Evolutionary conservation across 53 echinoderm and acorn worm genomes (phyloP).

Genomic region (Mesocentrotus franciscanus): DNA sequence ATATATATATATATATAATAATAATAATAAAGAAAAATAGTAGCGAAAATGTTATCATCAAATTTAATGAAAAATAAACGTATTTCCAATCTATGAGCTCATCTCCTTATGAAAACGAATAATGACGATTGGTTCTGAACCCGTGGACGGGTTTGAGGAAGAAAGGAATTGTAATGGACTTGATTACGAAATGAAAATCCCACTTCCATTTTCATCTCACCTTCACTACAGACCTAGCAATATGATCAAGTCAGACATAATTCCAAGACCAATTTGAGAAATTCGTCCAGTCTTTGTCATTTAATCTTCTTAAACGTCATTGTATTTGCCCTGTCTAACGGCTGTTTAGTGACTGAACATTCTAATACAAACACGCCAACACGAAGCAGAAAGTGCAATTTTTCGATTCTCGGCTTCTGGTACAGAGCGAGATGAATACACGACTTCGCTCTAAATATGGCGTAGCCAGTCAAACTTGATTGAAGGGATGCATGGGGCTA

Average conservation of each 20-base stretch:
- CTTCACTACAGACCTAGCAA: not conserved
- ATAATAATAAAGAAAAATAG: not conserved
- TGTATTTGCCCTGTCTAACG: slow-evolving; percentile 43
- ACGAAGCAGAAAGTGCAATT: slow-evolving; percentile 15
- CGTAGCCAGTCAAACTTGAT: not conserved
- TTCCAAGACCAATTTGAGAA: slow-evolving; percentile 6
- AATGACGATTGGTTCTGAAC: not conserved
- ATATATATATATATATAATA: too few relatives aligned
- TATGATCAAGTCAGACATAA: slow-evolving; percentile 40
- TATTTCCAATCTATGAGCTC: not conserved
- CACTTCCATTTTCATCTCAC: not conserved
- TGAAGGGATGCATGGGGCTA: not conserved
- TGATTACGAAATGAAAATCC: not conserved
- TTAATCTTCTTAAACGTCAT: slow-evolving; percentile 50
- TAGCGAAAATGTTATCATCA: not conserved
- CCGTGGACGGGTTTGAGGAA: not conserved
- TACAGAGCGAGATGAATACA: slow-evolving; percentile 13
- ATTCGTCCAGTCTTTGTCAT: slow-evolving; percentile 21
- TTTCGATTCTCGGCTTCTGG: slow-evolving; percentile 14
- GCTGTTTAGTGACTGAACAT: slow-evolving; percentile 49
- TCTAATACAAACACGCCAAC: slow-evolving; percentile 41
- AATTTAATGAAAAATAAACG: not conserved
- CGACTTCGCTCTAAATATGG: not conserved
- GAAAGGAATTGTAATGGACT: not conserved
- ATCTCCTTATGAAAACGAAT: not conserved